Evolutionary conservation across 1,140 invertebrate species (phyloP).

Genomic region (Brachionus angularis): DNA sequence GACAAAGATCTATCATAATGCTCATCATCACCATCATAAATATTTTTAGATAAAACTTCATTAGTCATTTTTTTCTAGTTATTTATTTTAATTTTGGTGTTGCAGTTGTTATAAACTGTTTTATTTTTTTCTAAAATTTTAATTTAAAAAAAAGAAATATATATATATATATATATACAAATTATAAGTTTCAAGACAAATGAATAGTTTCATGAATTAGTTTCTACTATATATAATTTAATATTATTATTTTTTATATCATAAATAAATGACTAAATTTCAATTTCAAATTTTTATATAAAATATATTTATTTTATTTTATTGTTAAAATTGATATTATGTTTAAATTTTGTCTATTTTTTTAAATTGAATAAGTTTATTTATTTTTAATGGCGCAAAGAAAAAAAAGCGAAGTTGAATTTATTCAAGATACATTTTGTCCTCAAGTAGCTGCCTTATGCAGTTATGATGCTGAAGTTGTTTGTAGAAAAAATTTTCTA

Average conservation of each 20-base stretch:
- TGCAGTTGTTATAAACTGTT: neutral
- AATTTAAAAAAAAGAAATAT: neutral
- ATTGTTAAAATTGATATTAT: neutral
- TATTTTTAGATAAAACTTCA: neutral
- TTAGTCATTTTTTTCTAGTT: too few relatives aligned
- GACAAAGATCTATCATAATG: neutral
- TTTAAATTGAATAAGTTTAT: neutral
- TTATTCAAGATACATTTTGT: constrained; percentile 80
- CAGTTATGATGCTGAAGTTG: constrained; percentile 72
- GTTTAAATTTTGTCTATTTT: neutral
- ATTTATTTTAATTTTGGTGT: neutral
- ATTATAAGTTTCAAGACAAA: too few relatives aligned
- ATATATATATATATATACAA: too few relatives aligned
- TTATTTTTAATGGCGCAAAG: constrained; percentile 56
- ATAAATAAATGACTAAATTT: too few relatives aligned
- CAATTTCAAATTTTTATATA: too few relatives aligned
- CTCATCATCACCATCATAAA: neutral
- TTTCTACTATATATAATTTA: too few relatives aligned
- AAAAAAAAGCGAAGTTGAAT: constrained; percentile 68
- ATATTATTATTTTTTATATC: too few relatives aligned
- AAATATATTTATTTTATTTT: too few relatives aligned
- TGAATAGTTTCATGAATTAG: too few relatives aligned
- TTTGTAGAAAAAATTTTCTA: constrained; percentile 83
- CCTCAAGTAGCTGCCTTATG: constrained; percentile 79
- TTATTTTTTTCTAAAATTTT: neutral